Base-by-base conservation (phyloP, 1,140 invertebrate species). In the Scaptomyza hsui region DNA sequence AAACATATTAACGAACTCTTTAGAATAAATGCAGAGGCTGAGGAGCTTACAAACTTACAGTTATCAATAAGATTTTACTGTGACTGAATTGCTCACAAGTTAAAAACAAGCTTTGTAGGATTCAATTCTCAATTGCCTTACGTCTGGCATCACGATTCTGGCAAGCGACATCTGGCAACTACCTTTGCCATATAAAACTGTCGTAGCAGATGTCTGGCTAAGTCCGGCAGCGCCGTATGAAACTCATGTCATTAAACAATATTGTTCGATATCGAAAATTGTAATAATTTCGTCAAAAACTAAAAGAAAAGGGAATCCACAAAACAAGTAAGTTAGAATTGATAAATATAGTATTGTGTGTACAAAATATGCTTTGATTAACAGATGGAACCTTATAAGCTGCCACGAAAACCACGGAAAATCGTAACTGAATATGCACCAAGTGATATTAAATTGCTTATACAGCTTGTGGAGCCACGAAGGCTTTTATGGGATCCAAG, bases 341-440 rank as follows among this genome's bases (percentile, higher is more conserved):
- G 24, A 3, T 24, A 24, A 24, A 24, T 24, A 24, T 24, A 24
- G 24, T 4, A 51, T 35, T 37, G 48, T 10, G 29, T 51, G n/a
- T n/a, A n/a, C n/a, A n/a, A n/a, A n/a, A n/a, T n/a, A n/a, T n/a
- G n/a, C n/a, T n/a, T n/a, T n/a, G 9, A 15, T 9, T 10, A 29
- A 15, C 4, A 52, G 48, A 35, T 35, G 3, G 16, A 15, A 0
- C 1, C 32, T 4, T 62, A 62, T 9, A 69, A 69, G 12, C 39
- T 39, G 0, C 15, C 56, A 0, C 39, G 47, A 0, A 44, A 51
- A 5, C 41, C 47, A 0, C 37, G 64, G 1, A 68, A 61, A 61
- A 47, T 68, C 15, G 56, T 61, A 52, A 24, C 32, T 16, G 65
- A 69, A 13, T 69, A 57, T 57, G 9, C n/a, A 1, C 65, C 65